Evolutionary conservation across 2,113 vertebrate genomes (phyloP).

Genomic region (Carlito syrichta): DNA sequence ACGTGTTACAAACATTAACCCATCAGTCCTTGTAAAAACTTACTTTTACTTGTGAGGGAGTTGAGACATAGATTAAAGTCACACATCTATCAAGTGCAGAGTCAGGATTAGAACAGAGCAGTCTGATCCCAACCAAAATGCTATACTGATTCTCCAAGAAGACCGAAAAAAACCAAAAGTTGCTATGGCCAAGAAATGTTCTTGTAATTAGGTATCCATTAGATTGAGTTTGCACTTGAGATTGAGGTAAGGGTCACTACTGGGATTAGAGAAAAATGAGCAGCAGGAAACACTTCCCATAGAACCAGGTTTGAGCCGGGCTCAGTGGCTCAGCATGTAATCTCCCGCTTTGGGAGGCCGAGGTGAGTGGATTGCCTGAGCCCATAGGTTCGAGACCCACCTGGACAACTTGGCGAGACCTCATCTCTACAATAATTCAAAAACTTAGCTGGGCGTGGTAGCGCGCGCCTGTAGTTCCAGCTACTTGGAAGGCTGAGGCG

Average conservation of each 20-base stretch:
- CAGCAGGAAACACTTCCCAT: rapidly evolving
- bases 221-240: background rate
- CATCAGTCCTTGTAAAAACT: background rate
- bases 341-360: too few species aligned
- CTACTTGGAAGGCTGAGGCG: too few species aligned
- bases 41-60: background rate
- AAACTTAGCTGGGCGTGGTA: too few species aligned
- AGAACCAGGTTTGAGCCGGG: background rate
- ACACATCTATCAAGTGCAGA: background rate
- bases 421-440: too few species aligned
- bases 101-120: background rate
- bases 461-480: too few species aligned
- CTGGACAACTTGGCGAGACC: too few species aligned
- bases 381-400: too few species aligned
- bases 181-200: background rate
- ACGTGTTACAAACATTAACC: background rate
- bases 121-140: background rate
- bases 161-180: background rate
- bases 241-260: background rate
- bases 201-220: background rate
- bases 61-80: background rate
- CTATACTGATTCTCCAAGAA: background rate
- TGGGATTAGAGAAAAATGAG: background rate
- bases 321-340: too few species aligned
- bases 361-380: too few species aligned